Conservation (phyloP, 2,797 vertebrate species). For the Trachops cirrhosus region DNA sequence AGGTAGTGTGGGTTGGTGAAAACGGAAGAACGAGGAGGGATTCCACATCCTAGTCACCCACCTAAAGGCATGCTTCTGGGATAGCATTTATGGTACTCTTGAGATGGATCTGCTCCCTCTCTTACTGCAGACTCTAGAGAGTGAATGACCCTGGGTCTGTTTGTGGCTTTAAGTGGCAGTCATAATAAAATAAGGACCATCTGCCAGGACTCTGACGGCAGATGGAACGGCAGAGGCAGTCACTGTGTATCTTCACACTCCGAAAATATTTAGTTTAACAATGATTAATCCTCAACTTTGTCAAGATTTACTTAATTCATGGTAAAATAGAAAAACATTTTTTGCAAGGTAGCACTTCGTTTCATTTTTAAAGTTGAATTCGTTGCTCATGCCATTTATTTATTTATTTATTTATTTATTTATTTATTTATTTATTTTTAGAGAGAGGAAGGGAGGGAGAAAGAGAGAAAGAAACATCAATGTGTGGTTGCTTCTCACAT, state of each 20-base stretch:
- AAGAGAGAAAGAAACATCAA: too few species aligned
- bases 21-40: background rate
- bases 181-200: background rate
- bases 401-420: too few species aligned
- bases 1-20: slow-evolving; percentile 82
- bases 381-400: too few species aligned
- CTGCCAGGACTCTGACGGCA: background rate
- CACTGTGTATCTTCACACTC: background rate
- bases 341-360: background rate
- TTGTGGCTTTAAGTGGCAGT: background rate
- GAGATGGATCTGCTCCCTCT: background rate
- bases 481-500: too few species aligned
- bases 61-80: background rate
- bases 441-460: too few species aligned
- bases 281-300: background rate
- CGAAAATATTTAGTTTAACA: background rate
- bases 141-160: background rate
- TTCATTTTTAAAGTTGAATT: background rate
- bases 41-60: background rate
- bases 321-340: background rate
- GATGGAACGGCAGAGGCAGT: background rate
- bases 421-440: too few species aligned
- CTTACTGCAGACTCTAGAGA: background rate
- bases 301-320: slow-evolving; percentile 13
- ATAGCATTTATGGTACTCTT: background rate